Percentiles rank a stretch among this genome's conserved stretches.
Evolutionary conservation across 2,113 vertebrate species (phyloP).

Genomic region (Trogon surrucura): DNA sequence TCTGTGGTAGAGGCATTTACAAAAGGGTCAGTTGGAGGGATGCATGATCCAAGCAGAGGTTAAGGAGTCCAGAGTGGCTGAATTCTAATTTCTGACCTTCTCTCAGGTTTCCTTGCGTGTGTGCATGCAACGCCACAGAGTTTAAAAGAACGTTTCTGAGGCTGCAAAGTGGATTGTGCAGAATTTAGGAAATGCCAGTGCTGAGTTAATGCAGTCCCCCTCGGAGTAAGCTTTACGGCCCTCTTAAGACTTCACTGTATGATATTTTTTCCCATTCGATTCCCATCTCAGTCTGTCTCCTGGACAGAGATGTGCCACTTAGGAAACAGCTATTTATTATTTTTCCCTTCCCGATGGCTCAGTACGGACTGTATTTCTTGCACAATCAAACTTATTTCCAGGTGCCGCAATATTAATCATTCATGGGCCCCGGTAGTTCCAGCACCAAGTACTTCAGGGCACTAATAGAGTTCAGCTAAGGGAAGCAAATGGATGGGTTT

Average conservation of each 20-base stretch:
- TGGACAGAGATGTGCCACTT: not conserved
- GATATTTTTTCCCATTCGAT: not conserved
- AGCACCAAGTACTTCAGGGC: not conserved
- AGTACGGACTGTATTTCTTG: not conserved
- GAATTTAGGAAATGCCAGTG: not conserved
- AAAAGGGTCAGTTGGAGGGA: not conserved
- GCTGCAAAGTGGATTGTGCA: not conserved
- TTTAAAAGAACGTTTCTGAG: not conserved
- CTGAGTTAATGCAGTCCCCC: not conserved
- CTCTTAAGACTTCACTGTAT: not conserved
- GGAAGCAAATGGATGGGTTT: not conserved
- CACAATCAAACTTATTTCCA: not conserved
- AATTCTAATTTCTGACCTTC: constrained; percentile 11
- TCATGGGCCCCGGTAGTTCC: not conserved
- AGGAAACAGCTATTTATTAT: not conserved
- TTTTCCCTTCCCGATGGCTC: not conserved
- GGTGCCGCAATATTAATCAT: not conserved
- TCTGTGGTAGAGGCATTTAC: not conserved
- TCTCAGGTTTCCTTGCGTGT: not conserved
- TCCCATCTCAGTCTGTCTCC: not conserved
- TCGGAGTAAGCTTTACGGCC: not conserved
- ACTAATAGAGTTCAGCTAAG: not conserved
- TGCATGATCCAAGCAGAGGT: not conserved
- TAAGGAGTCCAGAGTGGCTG: not conserved
- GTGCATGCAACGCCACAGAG: not conserved